Evolutionary conservation across 2,888 invertebrate genomes (phyloP), one percentile per base, ranked within the genome.

Genomic region (Opisthograptis luteolata): DNA sequence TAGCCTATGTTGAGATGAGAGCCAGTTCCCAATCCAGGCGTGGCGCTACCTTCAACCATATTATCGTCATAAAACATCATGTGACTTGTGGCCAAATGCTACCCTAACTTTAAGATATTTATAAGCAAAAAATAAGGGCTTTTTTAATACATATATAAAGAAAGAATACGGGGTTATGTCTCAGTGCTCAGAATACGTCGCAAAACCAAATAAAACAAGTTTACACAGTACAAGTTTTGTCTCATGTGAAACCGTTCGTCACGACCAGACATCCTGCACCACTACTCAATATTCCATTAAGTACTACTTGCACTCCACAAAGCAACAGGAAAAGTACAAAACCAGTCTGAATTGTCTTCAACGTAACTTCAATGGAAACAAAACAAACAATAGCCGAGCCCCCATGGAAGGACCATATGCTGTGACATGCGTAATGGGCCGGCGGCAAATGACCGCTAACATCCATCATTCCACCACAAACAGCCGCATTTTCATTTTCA

Each of bases 401-500:
- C 73, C 73, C 68, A 67, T 61, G 58, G 62, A 66, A 68, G 63
- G 76, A 73, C 85, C 87, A 88, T 85, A 88, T 87, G 87, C 74
- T 81, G 73, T 79, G 80, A 79, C 78, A 78, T 73, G 67, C 66
- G 64, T 70, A 76, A 82, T 79, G 76, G 77, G 76, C 76, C 75
- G 65, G 68, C 73, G 77, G 79, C 76, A 83, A 83, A 79, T 84
- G 85, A 80, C 81, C 81, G 72, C 67, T 61, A 64, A 73, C 83
- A 84, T 87, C 80, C 81, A 87, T 86, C 86, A 85, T 72, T 69
- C 67, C 59, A 74, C 80, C 79, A 68, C 81, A 79, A 83, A 79
- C 73, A 74, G 63, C 69, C 58, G 64, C 68, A 72, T 81, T 79
- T 83, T 81, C 79, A 80, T 79, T 81, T 78, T 78, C 70, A 73